Evolutionary conservation across 37 sponge, comb jelly and placozoan genomes (phyloP), one percentile per base, ranked within the genome.

Genomic region (Dysidea cf. avara): DNA sequence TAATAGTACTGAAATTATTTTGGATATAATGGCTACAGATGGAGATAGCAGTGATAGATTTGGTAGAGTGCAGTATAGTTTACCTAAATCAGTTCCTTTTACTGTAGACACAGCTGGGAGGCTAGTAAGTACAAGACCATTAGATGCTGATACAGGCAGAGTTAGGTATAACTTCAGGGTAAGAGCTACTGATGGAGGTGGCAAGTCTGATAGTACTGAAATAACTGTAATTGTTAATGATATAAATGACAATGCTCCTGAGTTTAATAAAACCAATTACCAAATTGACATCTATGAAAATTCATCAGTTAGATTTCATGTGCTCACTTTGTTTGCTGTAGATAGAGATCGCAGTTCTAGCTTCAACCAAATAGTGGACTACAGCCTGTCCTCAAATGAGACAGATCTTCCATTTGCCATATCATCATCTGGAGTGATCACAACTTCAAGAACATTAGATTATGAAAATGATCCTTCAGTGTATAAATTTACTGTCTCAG

Each of bases 221-320:
- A 68, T 88, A n/a, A 38, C 25, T 18, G 35, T 91, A 28, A 64
- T 61, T 0, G 38, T 91, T 31, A 34, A 61, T 14, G 92, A 91
- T 67, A 34, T 74, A 2, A 91, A 91, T 38, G 92, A 91, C 63
- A 85, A 84, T 26, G 54, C 68, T 51, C 92, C 92, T 6, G 32
- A 40, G 30, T 82, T 88, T 32, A 30, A 28, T 0, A 46, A 38
- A 0, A 24, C 34, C 16, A 43, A 30, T 14, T 77, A 83, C 36
- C 39, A 46, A 17, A 54, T 37, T 39, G 55, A 60, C 29, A 61
- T 88, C 13, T 26, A 56, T 32, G 89, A 88, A 53, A 53, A 82
- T 50, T 14, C 37, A 2, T 21, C 83, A 1, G 31, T 77, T 2
- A 12, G 61, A 31, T 26, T 39, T 2, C 34, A 39, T 2, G 46